These are phyloP conservation scores for Tor tambroides DNA, from an alignment of 2,113 vertebrate species.

Conservation along the genomic window DNA sequence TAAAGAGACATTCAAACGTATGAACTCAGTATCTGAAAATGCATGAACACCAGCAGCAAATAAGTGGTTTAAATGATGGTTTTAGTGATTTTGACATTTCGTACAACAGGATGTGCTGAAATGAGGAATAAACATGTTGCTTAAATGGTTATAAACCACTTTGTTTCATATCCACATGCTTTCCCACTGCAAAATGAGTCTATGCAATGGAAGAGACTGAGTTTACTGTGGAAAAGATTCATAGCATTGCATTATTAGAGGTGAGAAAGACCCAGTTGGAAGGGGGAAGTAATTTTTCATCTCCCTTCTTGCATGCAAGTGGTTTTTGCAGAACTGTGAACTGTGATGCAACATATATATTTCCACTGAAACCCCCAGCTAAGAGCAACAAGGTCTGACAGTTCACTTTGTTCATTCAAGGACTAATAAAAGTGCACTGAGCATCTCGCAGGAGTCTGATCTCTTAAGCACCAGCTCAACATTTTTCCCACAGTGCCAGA, in stretches of 20 bases:
- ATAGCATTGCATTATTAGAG: not conserved
- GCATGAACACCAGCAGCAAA: slow-evolving; percentile 44
- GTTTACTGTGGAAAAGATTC: slow-evolving; percentile 33
- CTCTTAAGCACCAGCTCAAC: not conserved
- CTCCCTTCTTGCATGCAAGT: slow-evolving; percentile 48
- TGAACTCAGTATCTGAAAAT: slow-evolving; percentile 15
- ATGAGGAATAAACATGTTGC: not conserved
- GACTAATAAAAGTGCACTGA: slow-evolving; percentile 53
- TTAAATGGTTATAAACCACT: not conserved
- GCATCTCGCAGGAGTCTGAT: slow-evolving; percentile 9
- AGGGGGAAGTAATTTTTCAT: not conserved
- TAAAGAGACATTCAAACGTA: slow-evolving; percentile 10
- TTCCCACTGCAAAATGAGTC: slow-evolving; percentile 54
- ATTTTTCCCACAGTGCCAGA: not conserved
- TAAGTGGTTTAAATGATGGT: not conserved
- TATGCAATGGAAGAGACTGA: slow-evolving; percentile 57
- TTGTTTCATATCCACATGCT: slow-evolving; percentile 11
- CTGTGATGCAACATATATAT: slow-evolving; percentile 44
- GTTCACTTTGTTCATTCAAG: slow-evolving; percentile 28
- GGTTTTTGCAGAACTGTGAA: slow-evolving; percentile 40
- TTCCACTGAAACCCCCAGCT: slow-evolving; percentile 39
- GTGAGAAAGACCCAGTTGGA: not conserved
- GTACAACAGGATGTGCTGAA: not conserved
- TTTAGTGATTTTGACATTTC: slow-evolving; percentile 9
- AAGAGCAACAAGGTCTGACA: slow-evolving; percentile 23